Evolutionary conservation across 2,888 invertebrate species (phyloP).

Genomic region (Dicyrtoma fusca): DNA sequence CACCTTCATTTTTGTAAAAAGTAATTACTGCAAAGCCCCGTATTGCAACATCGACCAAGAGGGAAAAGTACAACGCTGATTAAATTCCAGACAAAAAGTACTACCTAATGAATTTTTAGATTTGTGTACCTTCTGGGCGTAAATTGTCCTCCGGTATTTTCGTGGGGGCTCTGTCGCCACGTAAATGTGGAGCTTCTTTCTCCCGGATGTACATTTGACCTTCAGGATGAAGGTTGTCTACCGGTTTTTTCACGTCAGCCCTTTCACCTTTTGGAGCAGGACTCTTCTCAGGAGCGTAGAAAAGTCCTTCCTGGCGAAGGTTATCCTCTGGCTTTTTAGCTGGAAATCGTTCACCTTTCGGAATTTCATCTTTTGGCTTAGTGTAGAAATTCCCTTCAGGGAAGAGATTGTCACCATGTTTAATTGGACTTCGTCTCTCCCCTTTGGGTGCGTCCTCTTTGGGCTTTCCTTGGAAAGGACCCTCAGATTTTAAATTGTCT

Average conservation of each 20-base stretch:
- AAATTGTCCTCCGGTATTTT: constrained; percentile 64
- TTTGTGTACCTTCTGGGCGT: constrained; percentile 60
- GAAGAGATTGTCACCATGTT: constrained; percentile 62
- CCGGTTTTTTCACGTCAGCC: constrained; percentile 61
- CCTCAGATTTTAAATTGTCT: constrained; percentile 65
- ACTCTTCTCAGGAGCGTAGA: constrained; percentile 42
- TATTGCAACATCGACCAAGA: too few relatives aligned
- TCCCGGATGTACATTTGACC: constrained; percentile 18
- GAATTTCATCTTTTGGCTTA: constrained; percentile 60
- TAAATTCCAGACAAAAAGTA: background rate
- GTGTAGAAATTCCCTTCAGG: constrained; percentile 66
- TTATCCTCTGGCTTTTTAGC: constrained; percentile 65
- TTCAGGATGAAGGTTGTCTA: constrained; percentile 57
- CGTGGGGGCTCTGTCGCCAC: constrained; percentile 60
- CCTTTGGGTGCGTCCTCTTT: constrained; percentile 59
- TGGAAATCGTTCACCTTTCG: constrained; percentile 58
- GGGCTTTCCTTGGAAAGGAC: constrained; percentile 41
- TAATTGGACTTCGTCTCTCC: constrained; percentile 62
- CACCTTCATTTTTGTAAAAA: too few relatives aligned
- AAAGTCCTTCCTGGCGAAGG: constrained; percentile 60
- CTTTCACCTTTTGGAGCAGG: constrained; percentile 58
- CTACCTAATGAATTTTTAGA: too few relatives aligned
- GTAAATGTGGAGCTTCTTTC: constrained; percentile 12
- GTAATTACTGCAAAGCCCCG: too few relatives aligned
- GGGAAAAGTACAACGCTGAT: too few relatives aligned